These are phyloP conservation scores for Phalacrocorax pelagicus DNA, from an alignment of 2,113 vertebrate species.

Conservation along the genomic window DNA sequence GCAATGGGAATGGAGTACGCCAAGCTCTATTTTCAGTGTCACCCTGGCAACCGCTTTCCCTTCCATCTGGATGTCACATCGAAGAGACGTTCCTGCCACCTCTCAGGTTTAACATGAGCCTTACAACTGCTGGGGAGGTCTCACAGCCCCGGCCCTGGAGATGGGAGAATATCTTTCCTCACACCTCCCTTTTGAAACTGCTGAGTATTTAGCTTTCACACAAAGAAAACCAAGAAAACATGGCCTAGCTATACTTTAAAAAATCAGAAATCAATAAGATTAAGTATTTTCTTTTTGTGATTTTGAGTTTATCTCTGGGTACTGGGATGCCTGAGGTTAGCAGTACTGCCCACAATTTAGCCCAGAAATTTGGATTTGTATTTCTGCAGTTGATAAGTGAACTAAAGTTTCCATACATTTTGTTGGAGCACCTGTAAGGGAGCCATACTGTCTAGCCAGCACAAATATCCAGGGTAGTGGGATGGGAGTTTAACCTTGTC, in stretches of 20 bases:
- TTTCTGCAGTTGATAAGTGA: background rate
- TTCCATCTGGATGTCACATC: slow-evolving; percentile 21
- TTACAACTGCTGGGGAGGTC: background rate
- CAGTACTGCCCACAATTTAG: background rate
- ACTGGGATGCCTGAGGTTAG: background rate
- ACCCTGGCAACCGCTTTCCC: background rate
- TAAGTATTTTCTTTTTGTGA: background rate
- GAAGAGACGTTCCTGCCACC: background rate
- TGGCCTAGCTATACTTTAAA: background rate
- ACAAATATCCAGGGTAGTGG: background rate
- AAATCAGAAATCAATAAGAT: background rate
- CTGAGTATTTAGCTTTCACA: background rate
- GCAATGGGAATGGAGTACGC: background rate
- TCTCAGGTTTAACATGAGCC: background rate
- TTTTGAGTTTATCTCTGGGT: background rate
- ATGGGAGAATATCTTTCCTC: background rate
- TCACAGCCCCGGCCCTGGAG: background rate
- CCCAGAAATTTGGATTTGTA: background rate
- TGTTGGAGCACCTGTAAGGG: background rate
- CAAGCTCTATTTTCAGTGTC: slow-evolving; percentile 15
- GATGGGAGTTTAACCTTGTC: background rate
- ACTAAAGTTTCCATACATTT: background rate
- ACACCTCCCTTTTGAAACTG: background rate
- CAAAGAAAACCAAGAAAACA: background rate
- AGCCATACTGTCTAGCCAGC: background rate